phyloP scores from a whole-genome alignment of 2,113 vertebrate species.

The Naja naja region DNA sequence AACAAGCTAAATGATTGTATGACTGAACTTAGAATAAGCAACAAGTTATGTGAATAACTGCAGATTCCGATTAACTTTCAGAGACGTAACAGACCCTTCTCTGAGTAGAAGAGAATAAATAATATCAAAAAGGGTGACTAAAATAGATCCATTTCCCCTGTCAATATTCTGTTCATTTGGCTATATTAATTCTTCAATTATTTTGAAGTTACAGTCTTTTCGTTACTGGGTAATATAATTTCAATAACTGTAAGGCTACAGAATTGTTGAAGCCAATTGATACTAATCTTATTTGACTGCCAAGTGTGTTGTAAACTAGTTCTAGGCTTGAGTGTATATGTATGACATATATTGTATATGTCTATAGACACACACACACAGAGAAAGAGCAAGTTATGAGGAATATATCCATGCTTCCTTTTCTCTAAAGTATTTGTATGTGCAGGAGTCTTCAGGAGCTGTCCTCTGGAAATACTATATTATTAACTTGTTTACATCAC shows the following conservation, averaged over 20 bases:
- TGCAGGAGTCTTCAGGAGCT: background rate
- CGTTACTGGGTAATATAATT: slow-evolving; percentile 14
- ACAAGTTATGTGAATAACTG: background rate
- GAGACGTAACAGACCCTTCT: background rate
- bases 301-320: background rate
- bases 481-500: background rate
- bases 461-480: background rate
- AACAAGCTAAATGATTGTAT: background rate
- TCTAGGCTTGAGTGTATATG: background rate
- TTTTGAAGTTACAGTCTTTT: slow-evolving; percentile 20
- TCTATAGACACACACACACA: background rate
- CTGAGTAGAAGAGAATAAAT: background rate
- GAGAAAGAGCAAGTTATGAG: background rate
- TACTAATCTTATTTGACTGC: background rate
- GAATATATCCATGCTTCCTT: background rate
- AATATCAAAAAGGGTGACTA: slow-evolving; percentile 3
- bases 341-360: background rate
- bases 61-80: background rate
- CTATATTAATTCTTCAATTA: background rate
- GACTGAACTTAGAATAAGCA: background rate
- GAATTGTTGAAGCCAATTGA: background rate
- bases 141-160: background rate
- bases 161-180: background rate
- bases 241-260: background rate
- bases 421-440: background rate